phyloP scores from a whole-genome alignment of 2,113 vertebrate genomes.

The Chiloscyllium plagiosum region DNA sequence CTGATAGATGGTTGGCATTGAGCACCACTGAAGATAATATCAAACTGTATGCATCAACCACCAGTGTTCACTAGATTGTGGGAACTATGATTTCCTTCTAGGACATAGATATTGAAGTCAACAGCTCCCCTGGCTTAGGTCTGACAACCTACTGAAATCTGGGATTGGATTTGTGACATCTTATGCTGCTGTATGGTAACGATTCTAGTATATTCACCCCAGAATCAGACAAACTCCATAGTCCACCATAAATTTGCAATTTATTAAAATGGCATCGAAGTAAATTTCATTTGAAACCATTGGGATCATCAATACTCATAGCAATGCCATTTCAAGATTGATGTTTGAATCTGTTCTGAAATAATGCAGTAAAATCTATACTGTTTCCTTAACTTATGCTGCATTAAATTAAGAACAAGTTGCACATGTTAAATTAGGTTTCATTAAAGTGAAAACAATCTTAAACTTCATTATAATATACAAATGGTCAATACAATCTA shows the following conservation, averaged over 20 bases:
- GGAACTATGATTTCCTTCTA: neutral
- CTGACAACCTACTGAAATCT: neutral
- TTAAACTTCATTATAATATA: neutral
- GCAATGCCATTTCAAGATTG: neutral
- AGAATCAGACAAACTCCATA: neutral
- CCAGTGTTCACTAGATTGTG: neutral
- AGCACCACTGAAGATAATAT: neutral
- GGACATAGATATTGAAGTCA: neutral
- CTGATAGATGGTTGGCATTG: neutral
- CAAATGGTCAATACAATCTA: neutral
- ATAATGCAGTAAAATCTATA: neutral
- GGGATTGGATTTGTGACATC: neutral
- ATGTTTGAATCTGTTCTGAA: neutral
- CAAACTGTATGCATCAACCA: neutral
- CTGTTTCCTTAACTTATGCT: neutral
- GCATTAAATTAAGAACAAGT: neutral
- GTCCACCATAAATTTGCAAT: neutral
- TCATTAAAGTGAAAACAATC: neutral
- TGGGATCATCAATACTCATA: neutral
- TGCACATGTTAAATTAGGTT: neutral
- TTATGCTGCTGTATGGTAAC: neutral
- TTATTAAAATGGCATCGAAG: neutral
- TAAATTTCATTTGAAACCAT: neutral
- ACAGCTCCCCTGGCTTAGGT: neutral
- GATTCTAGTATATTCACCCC: neutral